Percentiles rank a stretch among this genome's conserved stretches.
phyloP scores from a whole-genome alignment of 2,113 vertebrate genomes.

The Herpetotheres cachinnans region DNA sequence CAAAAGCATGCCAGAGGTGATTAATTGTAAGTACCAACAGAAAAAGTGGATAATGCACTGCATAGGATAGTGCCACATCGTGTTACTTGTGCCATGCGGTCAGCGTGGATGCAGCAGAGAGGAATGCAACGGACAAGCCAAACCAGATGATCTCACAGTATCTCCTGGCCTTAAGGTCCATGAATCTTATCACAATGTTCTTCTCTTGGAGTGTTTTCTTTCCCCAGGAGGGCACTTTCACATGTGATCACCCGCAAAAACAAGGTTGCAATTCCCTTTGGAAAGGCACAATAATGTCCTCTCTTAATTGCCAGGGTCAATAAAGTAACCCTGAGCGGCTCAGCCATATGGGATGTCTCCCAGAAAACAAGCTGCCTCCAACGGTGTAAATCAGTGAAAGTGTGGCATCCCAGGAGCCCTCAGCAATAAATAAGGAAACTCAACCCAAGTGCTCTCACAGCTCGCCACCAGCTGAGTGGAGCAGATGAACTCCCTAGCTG shows the following conservation, averaged over 20 bases:
- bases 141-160: neutral
- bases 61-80: neutral
- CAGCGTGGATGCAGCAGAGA: neutral
- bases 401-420: neutral
- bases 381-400: neutral
- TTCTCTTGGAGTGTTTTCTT: neutral
- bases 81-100: rapidly evolving
- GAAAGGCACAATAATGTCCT: neutral
- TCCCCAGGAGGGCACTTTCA: neutral
- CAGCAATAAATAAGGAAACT: slow-evolving; percentile 22
- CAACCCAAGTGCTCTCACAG: neutral
- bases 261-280: neutral
- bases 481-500: neutral
- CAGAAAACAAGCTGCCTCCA: neutral
- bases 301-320: neutral
- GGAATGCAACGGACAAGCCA: neutral
- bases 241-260: neutral
- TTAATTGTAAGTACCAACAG: neutral
- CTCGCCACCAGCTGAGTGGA: neutral
- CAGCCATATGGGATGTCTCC: neutral
- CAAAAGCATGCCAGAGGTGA: neutral
- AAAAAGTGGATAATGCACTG: neutral
- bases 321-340: neutral
- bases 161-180: neutral
- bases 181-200: neutral